Base-by-base conservation (phyloP, 2,113 vertebrate genomes). In the Shinisaurus crocodilurus region DNA sequence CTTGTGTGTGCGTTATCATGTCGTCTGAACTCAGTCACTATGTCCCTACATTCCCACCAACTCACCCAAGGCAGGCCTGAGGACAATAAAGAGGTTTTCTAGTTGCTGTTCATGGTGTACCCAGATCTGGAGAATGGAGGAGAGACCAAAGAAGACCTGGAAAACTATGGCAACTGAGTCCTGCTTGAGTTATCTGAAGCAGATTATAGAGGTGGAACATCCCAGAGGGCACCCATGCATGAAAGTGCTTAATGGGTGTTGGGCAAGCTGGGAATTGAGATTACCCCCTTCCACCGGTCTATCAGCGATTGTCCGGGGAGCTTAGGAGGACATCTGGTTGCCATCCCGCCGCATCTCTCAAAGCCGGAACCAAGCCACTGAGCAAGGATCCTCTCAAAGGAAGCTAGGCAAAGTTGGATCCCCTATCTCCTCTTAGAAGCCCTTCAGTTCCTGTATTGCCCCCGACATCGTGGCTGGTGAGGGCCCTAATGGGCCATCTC, bases 401-500 rank as follows among this genome's bases (percentile, higher is more conserved):
- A 94, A 96, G 95, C 97, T 92, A 93, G 97, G 97, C 97, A 97
- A 74, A 94, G 94, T 92, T 7, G 25, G 95, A 83, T 86, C 90
- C 95, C 95, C 97, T 97, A 98, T 98, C 97, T 97, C 95, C 96
- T 87, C 91, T 80, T 92, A 86, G 82, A 93, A 97, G 97, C 92
- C 6, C 93, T 88, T 95, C 94, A 97, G 97, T 98, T 97, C 97
- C 97, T 97, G 96, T 96, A 97, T 97, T 97, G 96, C 97, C 95
- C 91, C 57, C 54, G 29, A 67, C 45, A 57, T 95, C 88, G 91
- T 45, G 86, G 74, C 94, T 94, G 37, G 91, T 45, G 81, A 95
- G 0, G 96, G 97, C 96, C 94, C 97, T 98, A 98, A 98, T 97
- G 97, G 98, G 96, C 95, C 93, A 94, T 96, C 96, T 95, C 97